Evolutionary conservation across 2,888 invertebrate genomes (phyloP).

Genomic region (Cactoblastis cactorum): DNA sequence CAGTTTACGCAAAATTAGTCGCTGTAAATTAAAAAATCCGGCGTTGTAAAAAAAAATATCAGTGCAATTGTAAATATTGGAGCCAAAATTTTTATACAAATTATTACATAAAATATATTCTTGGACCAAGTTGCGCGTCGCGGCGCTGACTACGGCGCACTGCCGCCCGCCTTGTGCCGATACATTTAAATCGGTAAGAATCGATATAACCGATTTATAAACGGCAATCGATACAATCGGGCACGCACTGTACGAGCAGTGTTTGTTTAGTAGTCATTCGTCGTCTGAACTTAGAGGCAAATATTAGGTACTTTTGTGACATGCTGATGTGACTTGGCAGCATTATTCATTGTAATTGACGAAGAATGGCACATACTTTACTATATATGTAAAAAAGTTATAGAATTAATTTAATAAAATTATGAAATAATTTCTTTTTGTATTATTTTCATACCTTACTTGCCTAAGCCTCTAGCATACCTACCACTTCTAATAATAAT

Average conservation of each 20-base stretch:
- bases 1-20: slow-evolving; percentile 55
- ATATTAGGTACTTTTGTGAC: slow-evolving; percentile 68
- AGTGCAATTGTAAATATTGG: slow-evolving; percentile 73
- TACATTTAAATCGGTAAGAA: neutral
- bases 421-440: slow-evolving; percentile 61
- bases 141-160: slow-evolving; percentile 27
- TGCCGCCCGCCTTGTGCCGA: neutral
- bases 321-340: slow-evolving; percentile 64
- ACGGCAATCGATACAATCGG: neutral
- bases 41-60: slow-evolving; percentile 70
- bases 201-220: slow-evolving; percentile 1
- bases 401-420: slow-evolving; percentile 80
- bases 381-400: slow-evolving; percentile 77
- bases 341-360: slow-evolving; percentile 72
- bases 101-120: slow-evolving; percentile 68
- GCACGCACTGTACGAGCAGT: slow-evolving; percentile 18
- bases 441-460: slow-evolving; percentile 39
- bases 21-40: slow-evolving; percentile 67
- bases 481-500: neutral
- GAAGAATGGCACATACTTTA: slow-evolving; percentile 73
- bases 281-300: slow-evolving; percentile 68
- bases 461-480: neutral
- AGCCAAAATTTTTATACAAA: slow-evolving; percentile 77
- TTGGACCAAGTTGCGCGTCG: slow-evolving; percentile 58
- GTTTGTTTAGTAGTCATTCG: slow-evolving; percentile 32